phyloP scores from a whole-genome alignment of 2,888 invertebrate genomes.

The Ernsta delagoae region DNA sequence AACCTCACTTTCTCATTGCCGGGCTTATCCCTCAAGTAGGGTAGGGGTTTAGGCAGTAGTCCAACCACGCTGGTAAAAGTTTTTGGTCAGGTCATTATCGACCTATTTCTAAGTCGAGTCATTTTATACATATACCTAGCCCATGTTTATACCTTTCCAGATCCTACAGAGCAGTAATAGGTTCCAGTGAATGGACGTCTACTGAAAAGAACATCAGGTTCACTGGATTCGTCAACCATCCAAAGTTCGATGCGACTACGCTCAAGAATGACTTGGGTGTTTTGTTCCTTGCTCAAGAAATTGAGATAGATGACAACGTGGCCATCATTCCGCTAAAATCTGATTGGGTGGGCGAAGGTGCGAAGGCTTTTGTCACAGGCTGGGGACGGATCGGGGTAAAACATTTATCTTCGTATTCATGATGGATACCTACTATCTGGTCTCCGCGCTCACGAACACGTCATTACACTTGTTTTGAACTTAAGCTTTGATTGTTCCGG shows the following conservation, averaged over 20 bases:
- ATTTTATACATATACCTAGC: too few species aligned
- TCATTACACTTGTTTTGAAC: too few species aligned
- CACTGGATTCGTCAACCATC: constrained; percentile 8
- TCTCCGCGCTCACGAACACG: too few species aligned
- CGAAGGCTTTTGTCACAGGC: constrained; percentile 11
- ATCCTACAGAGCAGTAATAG: constrained; percentile 18
- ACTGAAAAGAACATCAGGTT: constrained; percentile 17
- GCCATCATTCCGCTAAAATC: constrained; percentile 11
- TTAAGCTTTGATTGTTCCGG: too few species aligned
- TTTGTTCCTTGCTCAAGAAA: background rate
- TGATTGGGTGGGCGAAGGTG: constrained; percentile 15
- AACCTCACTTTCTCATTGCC: too few species aligned
- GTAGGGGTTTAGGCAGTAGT: too few species aligned
- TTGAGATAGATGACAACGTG: background rate
- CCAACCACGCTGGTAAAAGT: too few species aligned
- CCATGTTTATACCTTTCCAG: background rate
- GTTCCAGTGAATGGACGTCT: constrained; percentile 21
- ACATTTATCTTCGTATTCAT: background rate
- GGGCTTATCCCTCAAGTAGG: too few species aligned
- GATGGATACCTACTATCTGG: too few species aligned
- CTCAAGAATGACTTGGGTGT: constrained; percentile 23
- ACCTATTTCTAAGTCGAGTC: too few species aligned
- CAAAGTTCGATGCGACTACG: background rate
- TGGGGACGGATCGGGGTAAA: constrained; percentile 27
- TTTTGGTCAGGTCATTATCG: too few species aligned